Base-by-base conservation (phyloP, 2,888 invertebrate species). In the Melanostoma mellinum region DNA sequence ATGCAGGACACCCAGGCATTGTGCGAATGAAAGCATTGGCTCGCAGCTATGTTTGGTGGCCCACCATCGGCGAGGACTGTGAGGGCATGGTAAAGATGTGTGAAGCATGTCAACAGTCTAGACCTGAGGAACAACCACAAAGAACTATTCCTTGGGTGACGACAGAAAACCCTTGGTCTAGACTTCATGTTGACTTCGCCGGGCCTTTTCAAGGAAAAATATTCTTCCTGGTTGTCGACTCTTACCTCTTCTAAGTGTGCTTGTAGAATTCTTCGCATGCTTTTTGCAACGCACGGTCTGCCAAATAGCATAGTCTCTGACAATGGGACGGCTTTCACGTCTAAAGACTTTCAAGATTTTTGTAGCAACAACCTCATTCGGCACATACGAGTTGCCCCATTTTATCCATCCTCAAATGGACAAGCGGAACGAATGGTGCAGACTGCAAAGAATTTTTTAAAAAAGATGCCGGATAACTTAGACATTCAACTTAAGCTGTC, bases 81-180 rank as follows among this genome's bases (percentile, higher is more conserved):
- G 6, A 20, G 20, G 1, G 20, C 20, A 20, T 20, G 20, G 20
- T 20, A 20, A 20, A 20, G 20, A 20, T 20, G 20, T 20, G 20
- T 20, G 38, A 38, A 38, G 38, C 38, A 4, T 38, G 38, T 6
- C 38, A 38, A 38, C 8, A 48, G 9, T 48, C 20, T 48, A 10
- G 48, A 9, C 48, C 48, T 33, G 32, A 60, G 52, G 65, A 85
- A 56, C 92, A 38, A 38, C 4, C 38, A 38, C 38, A 10, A 81
- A 48, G 6, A n/a, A 55, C 6, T 80, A 74, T 30, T 60, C 69
- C 30, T 20, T 74, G 3, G 56, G 69, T 3, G 80, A 65, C 3
- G 80, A 79, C 48, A 20, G 20, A 20, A 20, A 20, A 20, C 20
- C 20, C 20, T 20, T 20, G 20, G 20, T 20, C 20, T 20, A 20